A percentile compares a stretch with the other conserved stretches of the same genome.
These are phyloP conservation scores for Podiceps cristatus DNA, from an alignment of 2,113 vertebrate species.

Conservation along the genomic window DNA sequence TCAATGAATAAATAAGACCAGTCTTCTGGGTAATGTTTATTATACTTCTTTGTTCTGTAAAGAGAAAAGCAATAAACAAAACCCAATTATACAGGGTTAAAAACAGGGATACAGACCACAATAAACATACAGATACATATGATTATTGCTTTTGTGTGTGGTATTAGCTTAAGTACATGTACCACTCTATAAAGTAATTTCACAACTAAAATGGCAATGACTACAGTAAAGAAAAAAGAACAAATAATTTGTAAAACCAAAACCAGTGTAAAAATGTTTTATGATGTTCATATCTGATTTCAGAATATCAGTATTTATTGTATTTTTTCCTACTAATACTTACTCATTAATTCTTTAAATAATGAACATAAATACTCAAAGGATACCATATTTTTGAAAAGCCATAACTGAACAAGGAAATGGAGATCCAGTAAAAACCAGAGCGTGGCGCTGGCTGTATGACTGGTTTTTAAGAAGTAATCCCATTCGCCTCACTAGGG, in stretches of 20 bases:
- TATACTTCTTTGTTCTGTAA: neutral
- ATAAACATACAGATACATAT: neutral
- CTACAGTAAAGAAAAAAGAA: neutral
- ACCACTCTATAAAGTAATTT: neutral
- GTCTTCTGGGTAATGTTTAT: conserved; percentile 1
- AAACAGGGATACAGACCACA: neutral
- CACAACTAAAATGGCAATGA: neutral
- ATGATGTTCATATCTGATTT: neutral
- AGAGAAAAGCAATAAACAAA: neutral
- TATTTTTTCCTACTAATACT: neutral
- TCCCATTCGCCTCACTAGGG: neutral
- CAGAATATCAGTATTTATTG: neutral
- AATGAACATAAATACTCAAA: neutral
- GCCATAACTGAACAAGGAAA: neutral
- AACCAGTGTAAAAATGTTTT: neutral
- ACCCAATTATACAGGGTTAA: neutral
- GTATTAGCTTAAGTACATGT: neutral
- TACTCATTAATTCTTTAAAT: neutral
- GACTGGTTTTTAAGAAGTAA: neutral
- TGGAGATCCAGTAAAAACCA: neutral
- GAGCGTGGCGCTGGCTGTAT: neutral
- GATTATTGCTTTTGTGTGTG: conserved; percentile 29
- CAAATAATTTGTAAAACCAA: neutral
- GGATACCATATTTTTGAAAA: neutral
- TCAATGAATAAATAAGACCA: neutral